Evolutionary conservation across 2,888 invertebrate species (phyloP).

Genomic region (Melinopterus prodromus): DNA sequence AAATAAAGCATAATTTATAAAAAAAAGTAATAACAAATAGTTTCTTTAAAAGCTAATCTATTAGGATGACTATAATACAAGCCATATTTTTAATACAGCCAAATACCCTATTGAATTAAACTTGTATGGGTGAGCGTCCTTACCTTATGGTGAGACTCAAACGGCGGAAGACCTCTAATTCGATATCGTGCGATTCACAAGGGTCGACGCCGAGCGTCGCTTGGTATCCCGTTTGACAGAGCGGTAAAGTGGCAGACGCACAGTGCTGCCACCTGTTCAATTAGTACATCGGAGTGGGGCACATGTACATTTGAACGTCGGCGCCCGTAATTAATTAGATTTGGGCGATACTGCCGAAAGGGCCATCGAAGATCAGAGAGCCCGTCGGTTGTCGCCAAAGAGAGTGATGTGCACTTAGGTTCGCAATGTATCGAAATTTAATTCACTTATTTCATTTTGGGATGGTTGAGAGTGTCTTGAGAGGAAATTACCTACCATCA

Average conservation of each 20-base stretch:
- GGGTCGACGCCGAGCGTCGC: not conserved
- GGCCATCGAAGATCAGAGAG: not conserved
- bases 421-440: not conserved
- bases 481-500: too few species aligned
- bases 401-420: not conserved
- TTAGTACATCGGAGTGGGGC: not conserved
- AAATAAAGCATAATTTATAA: too few species aligned
- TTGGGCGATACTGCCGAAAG: not conserved
- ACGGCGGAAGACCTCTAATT: not conserved
- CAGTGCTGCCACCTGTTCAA: not conserved
- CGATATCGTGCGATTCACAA: conserved; percentile 4
- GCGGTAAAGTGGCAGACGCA: not conserved
- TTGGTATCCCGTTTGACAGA: not conserved
- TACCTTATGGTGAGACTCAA: too few species aligned
- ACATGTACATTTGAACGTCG: not conserved
- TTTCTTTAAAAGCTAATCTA: too few species aligned
- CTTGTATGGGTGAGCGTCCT: too few species aligned
- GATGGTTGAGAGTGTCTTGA: too few species aligned
- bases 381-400: not conserved
- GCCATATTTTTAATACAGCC: too few species aligned
- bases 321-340: not conserved
- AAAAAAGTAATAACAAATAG: too few species aligned
- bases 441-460: not conserved
- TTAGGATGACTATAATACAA: too few species aligned
- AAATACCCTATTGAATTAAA: too few species aligned